Base-by-base conservation (phyloP, 2,888 invertebrate genomes). In the Drosophila flavopinicola region DNA sequence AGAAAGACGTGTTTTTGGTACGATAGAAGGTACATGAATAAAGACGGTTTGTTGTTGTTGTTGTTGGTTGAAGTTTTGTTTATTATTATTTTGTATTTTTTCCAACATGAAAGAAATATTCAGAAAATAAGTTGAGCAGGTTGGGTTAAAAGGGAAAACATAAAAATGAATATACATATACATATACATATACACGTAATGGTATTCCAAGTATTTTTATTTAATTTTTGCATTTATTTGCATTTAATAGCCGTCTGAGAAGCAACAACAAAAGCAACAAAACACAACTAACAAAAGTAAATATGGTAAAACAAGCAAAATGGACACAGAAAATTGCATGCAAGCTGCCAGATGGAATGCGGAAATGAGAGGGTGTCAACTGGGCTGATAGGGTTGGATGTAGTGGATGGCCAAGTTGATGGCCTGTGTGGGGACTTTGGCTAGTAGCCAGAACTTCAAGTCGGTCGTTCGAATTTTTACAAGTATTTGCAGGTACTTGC, bases 211-310 rank as follows among this genome's bases (percentile, higher is more conserved):
- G 65, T 70, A 74, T 78, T 75, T 80, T 83, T 72, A 79, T 85
- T 88, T 70, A 75, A 82, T 70, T 68, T 76, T 60, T 71, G 68
- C 64, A 79, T 70, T 78, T 83, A 75, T 82, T 70, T 76, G 71
- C 76, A 77, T 78, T 74, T 65, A 69, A 61, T 66, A 64, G 61
- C 54, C 41, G 65, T 45, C 67, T 48, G 49, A 53, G 49, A 33
- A 25, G 44, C 44, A 41, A 51, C 49, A 64, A 38, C 48, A 74
- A 56, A 61, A 17, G 60, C 47, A 47, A 17, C 23, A 39, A 30
- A 27, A 42, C 20, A 63, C 33, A 24, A 37, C 39, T 35, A 27
- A 23, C 30, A 60, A 56, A 49, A 51, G 48, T 39, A 66, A 67
- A 63, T 52, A 58, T 54, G 41, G 44, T 10, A 68, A 64, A 65